phyloP scores from a whole-genome alignment of 2,797 vertebrate genomes.

The Peromyscus eremicus region DNA sequence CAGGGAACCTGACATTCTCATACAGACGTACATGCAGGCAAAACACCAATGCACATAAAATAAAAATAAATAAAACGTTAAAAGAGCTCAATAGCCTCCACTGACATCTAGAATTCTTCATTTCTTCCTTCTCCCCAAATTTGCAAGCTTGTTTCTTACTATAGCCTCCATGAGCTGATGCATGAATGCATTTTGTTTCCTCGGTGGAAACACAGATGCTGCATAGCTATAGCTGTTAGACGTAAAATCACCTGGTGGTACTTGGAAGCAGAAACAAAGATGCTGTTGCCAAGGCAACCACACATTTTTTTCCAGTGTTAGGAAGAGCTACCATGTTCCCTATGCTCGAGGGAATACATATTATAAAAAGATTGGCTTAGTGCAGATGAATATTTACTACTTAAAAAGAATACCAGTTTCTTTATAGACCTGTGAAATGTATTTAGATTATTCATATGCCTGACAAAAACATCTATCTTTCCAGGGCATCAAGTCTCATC shows the following conservation, averaged over 20 bases:
- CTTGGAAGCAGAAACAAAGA: slow-evolving; percentile 71
- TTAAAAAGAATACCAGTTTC: slow-evolving; percentile 55
- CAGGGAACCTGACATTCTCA: background rate
- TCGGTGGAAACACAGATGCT: slow-evolving; percentile 74
- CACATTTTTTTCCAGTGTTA: slow-evolving; percentile 61
- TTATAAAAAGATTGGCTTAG: slow-evolving; percentile 66
- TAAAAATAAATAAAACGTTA: background rate
- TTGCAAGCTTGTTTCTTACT: slow-evolving; percentile 69
- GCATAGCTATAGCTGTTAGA: slow-evolving; percentile 60
- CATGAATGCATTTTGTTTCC: slow-evolving; percentile 68
- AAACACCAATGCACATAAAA: background rate
- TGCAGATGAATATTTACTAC: slow-evolving; percentile 71
- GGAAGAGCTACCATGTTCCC: slow-evolving; percentile 69
- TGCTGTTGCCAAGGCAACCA: slow-evolving; percentile 79
- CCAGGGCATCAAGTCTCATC: slow-evolving; percentile 11
- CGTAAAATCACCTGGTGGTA: slow-evolving; percentile 77
- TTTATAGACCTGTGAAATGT: slow-evolving; percentile 60
- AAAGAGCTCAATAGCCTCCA: background rate
- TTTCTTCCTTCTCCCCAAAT: slow-evolving; percentile 19
- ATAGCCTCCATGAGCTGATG: slow-evolving; percentile 55
- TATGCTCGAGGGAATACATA: slow-evolving; percentile 58
- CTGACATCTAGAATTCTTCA: background rate
- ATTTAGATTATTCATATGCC: slow-evolving; percentile 49
- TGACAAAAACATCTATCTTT: slow-evolving; percentile 51
- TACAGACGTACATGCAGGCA: background rate